Conservation (phyloP, 2,797 vertebrate genomes). For the Myotis pilosus region DNA sequence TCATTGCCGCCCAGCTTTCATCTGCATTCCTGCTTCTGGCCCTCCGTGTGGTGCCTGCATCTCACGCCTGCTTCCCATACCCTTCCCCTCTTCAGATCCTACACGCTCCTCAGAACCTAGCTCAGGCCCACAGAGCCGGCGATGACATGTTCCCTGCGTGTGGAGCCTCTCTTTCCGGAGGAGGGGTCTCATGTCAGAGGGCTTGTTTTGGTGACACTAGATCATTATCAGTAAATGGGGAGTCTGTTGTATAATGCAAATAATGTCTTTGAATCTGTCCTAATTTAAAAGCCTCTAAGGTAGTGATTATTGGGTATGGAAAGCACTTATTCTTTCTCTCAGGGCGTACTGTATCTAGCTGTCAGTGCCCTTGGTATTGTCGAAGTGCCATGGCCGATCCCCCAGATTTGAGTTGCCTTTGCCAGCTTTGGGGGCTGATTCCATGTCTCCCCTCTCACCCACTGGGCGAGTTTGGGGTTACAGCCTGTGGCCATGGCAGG, state of each 20-base stretch:
- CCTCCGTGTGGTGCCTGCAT: fast-evolving
- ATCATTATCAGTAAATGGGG: neutral
- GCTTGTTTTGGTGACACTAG: neutral
- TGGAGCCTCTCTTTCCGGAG: neutral
- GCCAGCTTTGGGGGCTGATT: neutral
- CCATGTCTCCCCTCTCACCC: fast-evolving
- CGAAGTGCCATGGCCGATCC: neutral
- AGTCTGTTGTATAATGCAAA: neutral
- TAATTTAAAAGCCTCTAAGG: neutral
- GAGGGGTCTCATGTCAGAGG: neutral
- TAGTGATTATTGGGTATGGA: neutral
- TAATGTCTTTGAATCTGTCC: neutral
- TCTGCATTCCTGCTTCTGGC: neutral
- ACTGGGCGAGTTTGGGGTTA: neutral
- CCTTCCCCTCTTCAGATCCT: neutral
- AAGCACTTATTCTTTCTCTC: neutral
- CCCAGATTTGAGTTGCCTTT: neutral
- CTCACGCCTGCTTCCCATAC: neutral
- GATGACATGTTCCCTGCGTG: neutral
- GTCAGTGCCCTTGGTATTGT: neutral
- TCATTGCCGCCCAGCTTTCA: neutral
- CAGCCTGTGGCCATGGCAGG: fast-evolving
- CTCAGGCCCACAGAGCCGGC: neutral
- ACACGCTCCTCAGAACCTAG: neutral
- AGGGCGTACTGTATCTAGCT: neutral